phyloP scores from a whole-genome alignment of 53 echinoderm and acorn worm species.

The Antedon mediterranea region DNA sequence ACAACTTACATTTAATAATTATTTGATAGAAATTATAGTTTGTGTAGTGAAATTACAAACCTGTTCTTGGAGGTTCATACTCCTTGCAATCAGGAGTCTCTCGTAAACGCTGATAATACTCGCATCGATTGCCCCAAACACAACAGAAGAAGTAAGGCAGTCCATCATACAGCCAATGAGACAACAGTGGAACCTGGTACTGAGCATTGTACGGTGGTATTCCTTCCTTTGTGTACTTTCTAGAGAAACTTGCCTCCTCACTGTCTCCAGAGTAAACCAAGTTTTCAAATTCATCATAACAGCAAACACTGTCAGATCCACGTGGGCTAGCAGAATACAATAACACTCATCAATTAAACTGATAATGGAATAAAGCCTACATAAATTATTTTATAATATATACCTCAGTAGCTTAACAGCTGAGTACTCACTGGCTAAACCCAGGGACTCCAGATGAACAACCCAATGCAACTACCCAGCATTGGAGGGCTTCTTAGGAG shows the following conservation, averaged over 20 bases:
- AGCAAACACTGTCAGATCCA: slow-evolving; percentile 67
- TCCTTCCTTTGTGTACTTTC: slow-evolving; percentile 43
- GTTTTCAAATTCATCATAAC: slow-evolving; percentile 77
- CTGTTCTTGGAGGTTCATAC: slow-evolving; percentile 59
- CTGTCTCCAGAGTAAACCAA: slow-evolving; percentile 87
- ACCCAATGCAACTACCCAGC: no score
- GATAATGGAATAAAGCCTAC: no score
- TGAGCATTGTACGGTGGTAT: slow-evolving; percentile 42
- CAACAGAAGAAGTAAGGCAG: slow-evolving; percentile 76
- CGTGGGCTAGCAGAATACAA: slow-evolving; percentile 29
- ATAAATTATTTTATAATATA: no score
- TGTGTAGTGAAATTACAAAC: slow-evolving; percentile 17
- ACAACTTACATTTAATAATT: no score
- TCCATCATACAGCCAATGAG: slow-evolving; percentile 45
- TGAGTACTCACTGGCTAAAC: no score
- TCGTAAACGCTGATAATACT: slow-evolving; percentile 66
- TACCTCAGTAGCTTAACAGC: no score
- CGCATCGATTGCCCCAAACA: slow-evolving; percentile 78
- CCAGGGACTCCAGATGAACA: no score
- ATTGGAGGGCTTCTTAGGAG: no score
- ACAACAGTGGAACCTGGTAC: slow-evolving; percentile 46
- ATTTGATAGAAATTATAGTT: no score
- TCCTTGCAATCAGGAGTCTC: slow-evolving; percentile 76
- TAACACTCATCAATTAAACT: no score
- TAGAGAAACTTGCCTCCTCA: slow-evolving; percentile 63